phyloP scores from a whole-genome alignment of 2,113 vertebrate species.

The Heterotis niloticus region DNA sequence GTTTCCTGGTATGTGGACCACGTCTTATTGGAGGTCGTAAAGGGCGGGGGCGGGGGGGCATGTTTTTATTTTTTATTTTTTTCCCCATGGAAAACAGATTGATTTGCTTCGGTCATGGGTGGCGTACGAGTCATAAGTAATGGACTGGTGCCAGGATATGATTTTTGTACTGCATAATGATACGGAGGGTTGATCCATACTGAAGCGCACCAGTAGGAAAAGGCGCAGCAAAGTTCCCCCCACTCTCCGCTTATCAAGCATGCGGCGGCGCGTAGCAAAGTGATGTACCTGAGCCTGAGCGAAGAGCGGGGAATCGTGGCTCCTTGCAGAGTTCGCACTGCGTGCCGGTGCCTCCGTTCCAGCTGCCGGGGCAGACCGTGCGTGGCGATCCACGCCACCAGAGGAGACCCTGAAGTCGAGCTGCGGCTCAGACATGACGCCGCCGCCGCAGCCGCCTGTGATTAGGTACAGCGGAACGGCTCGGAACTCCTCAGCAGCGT shows the following conservation, averaged over 20 bases:
- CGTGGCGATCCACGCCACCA: conserved; percentile 14
- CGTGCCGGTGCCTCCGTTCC: background rate
- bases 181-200: background rate
- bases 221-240: conserved; percentile 57
- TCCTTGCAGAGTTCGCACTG: conserved; percentile 1
- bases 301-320: conserved; percentile 14
- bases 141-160: background rate
- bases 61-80: conserved; percentile 51
- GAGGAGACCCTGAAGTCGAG: conserved; percentile 29
- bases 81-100: conserved; percentile 15
- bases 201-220: conserved; percentile 16
- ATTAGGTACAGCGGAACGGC: conserved; percentile 30
- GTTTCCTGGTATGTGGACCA: conserved; percentile 68
- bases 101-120: background rate
- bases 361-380: conserved; percentile 22
- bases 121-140: background rate
- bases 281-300: conserved; percentile 22
- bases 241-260: conserved; percentile 21
- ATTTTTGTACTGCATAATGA: background rate
- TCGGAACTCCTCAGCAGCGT: background rate
- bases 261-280: conserved; percentile 20
- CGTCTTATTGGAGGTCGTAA: conserved; percentile 47
- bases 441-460: conserved; percentile 48
- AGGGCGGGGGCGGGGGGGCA: conserved; percentile 40
- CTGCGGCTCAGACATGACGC: conserved; percentile 48